Conservation (phyloP, 2,888 invertebrate species). For the Hololepta plana region DNA sequence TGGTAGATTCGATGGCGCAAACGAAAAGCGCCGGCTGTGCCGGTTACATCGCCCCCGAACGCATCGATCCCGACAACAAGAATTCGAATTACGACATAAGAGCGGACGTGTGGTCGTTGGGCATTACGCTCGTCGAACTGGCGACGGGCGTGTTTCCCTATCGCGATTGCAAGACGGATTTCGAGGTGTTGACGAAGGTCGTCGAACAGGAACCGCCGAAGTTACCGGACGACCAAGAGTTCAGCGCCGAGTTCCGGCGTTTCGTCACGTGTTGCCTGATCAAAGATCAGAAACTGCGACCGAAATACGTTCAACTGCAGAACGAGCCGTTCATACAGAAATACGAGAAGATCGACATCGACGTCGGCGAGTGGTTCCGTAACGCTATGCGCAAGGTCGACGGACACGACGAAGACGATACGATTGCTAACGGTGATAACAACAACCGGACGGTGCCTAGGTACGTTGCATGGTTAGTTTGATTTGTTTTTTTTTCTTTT, state of each 20-base stretch:
- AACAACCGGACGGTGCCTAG: slow-evolving; percentile 28
- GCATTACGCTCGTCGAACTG: slow-evolving; percentile 89
- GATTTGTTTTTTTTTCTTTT: slow-evolving; percentile 11
- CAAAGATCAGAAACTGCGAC: slow-evolving; percentile 83
- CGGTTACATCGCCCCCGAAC: slow-evolving; percentile 98
- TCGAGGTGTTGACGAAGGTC: slow-evolving; percentile 85
- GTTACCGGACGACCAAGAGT: slow-evolving; percentile 58
- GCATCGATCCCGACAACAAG: slow-evolving; percentile 86
- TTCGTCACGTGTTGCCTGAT: slow-evolving; percentile 87
- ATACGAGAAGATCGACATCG: slow-evolving; percentile 49
- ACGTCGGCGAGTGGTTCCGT: slow-evolving; percentile 74
- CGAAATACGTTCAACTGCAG: slow-evolving; percentile 83
- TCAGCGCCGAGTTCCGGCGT: slow-evolving; percentile 70
- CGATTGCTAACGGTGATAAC: no score
- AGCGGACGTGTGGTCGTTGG: slow-evolving; percentile 98
- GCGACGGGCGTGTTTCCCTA: slow-evolving; percentile 94
- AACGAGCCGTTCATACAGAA: slow-evolving; percentile 76
- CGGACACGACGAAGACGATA: slow-evolving; percentile 12
- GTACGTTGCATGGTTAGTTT: slow-evolving; percentile 30
- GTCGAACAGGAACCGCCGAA: slow-evolving; percentile 77
- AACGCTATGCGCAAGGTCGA: slow-evolving; percentile 34
- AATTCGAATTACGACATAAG: slow-evolving; percentile 96
- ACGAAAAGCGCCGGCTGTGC: slow-evolving; percentile 95
- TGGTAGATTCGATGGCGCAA: slow-evolving; percentile 96
- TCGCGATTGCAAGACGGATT: slow-evolving; percentile 89